These are phyloP conservation scores for Altica lythri DNA, from an alignment of 2,888 invertebrate species.

Conservation along the genomic window DNA sequence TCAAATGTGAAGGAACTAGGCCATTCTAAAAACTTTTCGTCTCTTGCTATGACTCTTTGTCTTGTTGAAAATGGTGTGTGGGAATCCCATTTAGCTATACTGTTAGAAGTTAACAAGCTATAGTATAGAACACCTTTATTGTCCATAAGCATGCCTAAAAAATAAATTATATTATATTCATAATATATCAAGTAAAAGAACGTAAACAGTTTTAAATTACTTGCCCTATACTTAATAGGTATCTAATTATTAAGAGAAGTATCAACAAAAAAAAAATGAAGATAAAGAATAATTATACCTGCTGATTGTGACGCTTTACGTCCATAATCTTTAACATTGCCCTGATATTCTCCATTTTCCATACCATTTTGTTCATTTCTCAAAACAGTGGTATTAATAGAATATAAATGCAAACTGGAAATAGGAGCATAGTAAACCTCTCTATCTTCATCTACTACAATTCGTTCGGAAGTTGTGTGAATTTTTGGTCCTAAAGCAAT, in stretches of 20 bases:
- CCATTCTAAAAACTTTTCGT: constrained; percentile 73
- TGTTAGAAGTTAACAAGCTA: constrained; percentile 70
- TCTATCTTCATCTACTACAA: constrained; percentile 47
- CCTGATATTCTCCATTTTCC: constrained; percentile 43
- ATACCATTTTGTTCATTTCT: constrained; percentile 61
- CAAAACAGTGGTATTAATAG: constrained; percentile 66
- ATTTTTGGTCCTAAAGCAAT: constrained; percentile 69
- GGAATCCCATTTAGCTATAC: constrained; percentile 74
- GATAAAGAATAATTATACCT: too few relatives aligned
- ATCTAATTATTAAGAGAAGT: neutral
- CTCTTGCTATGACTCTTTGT: constrained; percentile 69
- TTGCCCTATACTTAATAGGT: too few relatives aligned
- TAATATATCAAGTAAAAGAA: too few relatives aligned
- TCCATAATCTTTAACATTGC: constrained; percentile 65
- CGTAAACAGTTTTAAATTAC: too few relatives aligned
- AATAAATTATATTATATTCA: constrained; percentile 29
- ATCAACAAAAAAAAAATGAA: neutral
- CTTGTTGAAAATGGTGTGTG: constrained; percentile 62
- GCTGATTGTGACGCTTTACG: constrained; percentile 33
- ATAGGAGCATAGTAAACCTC: constrained; percentile 69
- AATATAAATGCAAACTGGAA: constrained; percentile 70
- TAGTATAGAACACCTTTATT: constrained; percentile 70
- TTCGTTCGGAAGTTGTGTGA: constrained; percentile 33
- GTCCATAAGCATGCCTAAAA: constrained; percentile 79
- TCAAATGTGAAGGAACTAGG: constrained; percentile 73